A percentile compares a stretch with the other conserved stretches of the same genome.
phyloP scores from a whole-genome alignment of 2,888 invertebrate genomes.

The Hemicrepidius hirtus region DNA sequence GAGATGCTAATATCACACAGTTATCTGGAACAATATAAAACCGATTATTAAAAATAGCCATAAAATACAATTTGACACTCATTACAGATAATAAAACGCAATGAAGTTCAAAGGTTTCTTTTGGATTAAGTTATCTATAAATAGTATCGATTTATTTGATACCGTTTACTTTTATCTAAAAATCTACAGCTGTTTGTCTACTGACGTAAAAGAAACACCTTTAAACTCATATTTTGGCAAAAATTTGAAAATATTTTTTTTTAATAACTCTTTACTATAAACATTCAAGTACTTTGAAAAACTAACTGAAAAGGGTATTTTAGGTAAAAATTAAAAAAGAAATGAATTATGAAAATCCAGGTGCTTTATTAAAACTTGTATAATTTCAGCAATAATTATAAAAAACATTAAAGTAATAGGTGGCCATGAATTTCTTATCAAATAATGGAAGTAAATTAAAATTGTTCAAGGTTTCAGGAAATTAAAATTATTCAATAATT shows the following conservation, averaged over 20 bases:
- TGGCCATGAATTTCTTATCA: too few relatives aligned
- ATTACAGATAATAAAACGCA: constrained; percentile 13
- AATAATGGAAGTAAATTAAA: too few relatives aligned
- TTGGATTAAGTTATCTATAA: constrained; percentile 15
- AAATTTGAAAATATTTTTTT: neutral
- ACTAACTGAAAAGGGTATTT: neutral
- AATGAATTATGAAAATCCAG: too few relatives aligned
- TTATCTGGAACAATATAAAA: constrained; percentile 7
- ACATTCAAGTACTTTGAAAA: neutral
- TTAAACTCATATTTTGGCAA: neutral
- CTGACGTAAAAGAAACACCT: constrained; percentile 11
- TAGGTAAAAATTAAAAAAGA: too few relatives aligned
- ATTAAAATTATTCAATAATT: too few relatives aligned
- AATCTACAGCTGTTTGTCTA: neutral
- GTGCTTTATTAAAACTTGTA: too few relatives aligned
- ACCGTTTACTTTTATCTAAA: constrained; percentile 13
- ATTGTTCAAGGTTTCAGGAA: too few relatives aligned
- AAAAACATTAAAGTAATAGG: too few relatives aligned
- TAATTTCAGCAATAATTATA: too few relatives aligned
- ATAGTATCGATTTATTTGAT: constrained; percentile 20
- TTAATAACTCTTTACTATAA: too few relatives aligned
- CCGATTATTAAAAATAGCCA: neutral
- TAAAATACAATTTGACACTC: constrained; percentile 3
- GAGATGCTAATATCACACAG: neutral
- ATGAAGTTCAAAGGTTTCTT: constrained; percentile 21